Evolutionary conservation across 1,140 invertebrate genomes (phyloP).

Genomic region (Eupeodes corollae): DNA sequence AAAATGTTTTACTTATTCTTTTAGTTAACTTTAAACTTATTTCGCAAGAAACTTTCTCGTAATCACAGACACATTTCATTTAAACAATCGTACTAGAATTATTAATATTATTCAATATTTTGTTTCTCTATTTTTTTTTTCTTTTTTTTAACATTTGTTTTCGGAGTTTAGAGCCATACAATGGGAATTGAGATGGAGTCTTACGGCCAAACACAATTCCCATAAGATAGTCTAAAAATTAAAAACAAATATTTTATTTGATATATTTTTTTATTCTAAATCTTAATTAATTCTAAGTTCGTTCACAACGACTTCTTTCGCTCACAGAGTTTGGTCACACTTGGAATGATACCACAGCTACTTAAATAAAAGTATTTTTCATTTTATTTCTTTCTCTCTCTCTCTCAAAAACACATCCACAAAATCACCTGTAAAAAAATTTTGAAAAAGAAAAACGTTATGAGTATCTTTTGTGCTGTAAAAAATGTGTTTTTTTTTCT

Average conservation of each 20-base stretch:
- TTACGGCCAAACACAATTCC: neutral
- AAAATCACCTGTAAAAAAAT: too few relatives aligned
- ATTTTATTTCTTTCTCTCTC: too few relatives aligned
- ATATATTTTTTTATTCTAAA: too few relatives aligned
- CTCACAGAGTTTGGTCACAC: too few relatives aligned
- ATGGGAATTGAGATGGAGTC: neutral
- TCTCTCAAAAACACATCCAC: too few relatives aligned
- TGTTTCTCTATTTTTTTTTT: neutral
- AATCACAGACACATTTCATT: slow-evolving; percentile 3
- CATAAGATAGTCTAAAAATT: slow-evolving; percentile 6
- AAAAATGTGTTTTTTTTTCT: too few relatives aligned
- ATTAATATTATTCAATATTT: slow-evolving; percentile 2
- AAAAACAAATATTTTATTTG: neutral
- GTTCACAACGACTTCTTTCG: too few relatives aligned
- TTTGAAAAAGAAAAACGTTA: too few relatives aligned
- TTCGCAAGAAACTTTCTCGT: neutral
- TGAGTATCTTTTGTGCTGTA: too few relatives aligned
- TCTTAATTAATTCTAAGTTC: too few relatives aligned
- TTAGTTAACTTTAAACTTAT: neutral
- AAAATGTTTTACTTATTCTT: slow-evolving; percentile 8
- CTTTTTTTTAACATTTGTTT: neutral
- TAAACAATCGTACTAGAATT: neutral
- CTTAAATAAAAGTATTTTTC: too few relatives aligned
- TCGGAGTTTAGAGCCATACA: neutral
- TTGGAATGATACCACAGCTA: too few relatives aligned